A percentile compares a stretch with the other conserved stretches of the same genome.
Evolutionary conservation across 2,797 vertebrate species (phyloP).

Genomic region (Perodicticus potto): DNA sequence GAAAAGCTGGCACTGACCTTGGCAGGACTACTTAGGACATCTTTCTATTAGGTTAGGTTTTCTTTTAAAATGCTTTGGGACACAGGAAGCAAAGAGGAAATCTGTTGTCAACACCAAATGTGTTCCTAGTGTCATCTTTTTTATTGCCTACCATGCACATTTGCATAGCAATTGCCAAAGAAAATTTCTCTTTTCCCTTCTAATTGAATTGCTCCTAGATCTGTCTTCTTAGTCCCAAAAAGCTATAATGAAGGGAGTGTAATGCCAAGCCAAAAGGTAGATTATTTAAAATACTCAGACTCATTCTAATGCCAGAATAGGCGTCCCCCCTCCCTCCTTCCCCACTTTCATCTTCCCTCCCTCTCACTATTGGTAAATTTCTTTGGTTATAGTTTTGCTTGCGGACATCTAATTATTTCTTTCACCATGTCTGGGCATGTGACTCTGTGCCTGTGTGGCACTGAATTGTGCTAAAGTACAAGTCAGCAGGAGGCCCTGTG

Average conservation of each 20-base stretch:
- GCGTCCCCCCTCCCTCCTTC: background rate
- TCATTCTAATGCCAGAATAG: background rate
- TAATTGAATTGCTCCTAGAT: constrained; percentile 77
- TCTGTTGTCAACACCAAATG: constrained; percentile 20
- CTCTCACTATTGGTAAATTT: background rate
- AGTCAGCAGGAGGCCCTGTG: background rate
- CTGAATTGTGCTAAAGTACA: background rate
- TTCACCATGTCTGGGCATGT: background rate
- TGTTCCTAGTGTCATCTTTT: constrained; percentile 23
- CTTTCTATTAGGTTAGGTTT: background rate
- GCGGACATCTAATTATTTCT: background rate
- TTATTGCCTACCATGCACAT: background rate
- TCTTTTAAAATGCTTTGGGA: constrained; percentile 44
- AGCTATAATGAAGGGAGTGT: constrained; percentile 61
- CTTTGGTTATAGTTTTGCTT: constrained; percentile 19
- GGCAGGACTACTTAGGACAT: background rate
- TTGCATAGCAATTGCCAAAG: constrained; percentile 71
- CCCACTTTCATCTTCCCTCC: too few species aligned
- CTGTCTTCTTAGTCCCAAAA: constrained; percentile 71
- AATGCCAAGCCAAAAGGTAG: constrained; percentile 58
- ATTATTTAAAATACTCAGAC: constrained; percentile 66
- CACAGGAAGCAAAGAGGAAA: background rate
- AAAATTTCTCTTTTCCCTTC: constrained; percentile 70
- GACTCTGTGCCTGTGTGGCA: background rate
- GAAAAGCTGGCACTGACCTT: constrained; percentile 42